Evolutionary conservation across 2,888 invertebrate genomes (phyloP).

Genomic region (Cephus pulcher): DNA sequence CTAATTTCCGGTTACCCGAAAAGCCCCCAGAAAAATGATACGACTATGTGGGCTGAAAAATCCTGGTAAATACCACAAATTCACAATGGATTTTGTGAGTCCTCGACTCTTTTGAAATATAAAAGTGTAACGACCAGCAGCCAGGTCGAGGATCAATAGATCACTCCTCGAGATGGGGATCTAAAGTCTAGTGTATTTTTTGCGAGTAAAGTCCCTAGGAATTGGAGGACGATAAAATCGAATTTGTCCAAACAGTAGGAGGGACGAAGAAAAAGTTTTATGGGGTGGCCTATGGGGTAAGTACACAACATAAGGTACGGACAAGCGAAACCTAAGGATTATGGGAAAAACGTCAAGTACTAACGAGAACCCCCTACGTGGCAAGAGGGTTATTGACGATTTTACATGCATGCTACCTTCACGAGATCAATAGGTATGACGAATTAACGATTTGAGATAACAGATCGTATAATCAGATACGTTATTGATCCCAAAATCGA

Average conservation of each 20-base stretch:
- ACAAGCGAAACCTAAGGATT: slow-evolving; percentile 1
- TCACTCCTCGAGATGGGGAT: neutral
- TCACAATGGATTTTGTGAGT: neutral
- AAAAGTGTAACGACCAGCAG: slow-evolving; percentile 2
- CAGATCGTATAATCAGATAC: too few relatives aligned
- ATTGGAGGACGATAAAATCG: slow-evolving; percentile 45
- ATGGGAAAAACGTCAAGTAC: neutral
- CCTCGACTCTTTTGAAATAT: neutral
- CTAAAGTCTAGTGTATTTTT: neutral
- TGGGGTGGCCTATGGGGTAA: slow-evolving; percentile 1
- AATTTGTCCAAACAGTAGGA: slow-evolving; percentile 53
- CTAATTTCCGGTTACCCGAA: slow-evolving; percentile 1
- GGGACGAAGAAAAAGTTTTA: slow-evolving; percentile 10
- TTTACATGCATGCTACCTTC: too few relatives aligned
- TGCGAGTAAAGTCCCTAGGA: neutral
- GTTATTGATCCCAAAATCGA: too few relatives aligned
- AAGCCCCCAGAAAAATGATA: neutral
- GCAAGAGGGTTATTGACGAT: too few relatives aligned
- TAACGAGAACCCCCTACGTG: slow-evolving; percentile 1
- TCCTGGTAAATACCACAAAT: slow-evolving; percentile 1
- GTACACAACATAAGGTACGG: neutral
- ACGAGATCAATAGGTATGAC: too few relatives aligned
- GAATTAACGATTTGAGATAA: too few relatives aligned
- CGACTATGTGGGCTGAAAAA: neutral
- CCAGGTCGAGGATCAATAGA: too few relatives aligned